Percentiles rank a stretch among this genome's conserved stretches.
phyloP scores from a whole-genome alignment of 2,113 vertebrate genomes.

The Rhinichthys klamathensis region DNA sequence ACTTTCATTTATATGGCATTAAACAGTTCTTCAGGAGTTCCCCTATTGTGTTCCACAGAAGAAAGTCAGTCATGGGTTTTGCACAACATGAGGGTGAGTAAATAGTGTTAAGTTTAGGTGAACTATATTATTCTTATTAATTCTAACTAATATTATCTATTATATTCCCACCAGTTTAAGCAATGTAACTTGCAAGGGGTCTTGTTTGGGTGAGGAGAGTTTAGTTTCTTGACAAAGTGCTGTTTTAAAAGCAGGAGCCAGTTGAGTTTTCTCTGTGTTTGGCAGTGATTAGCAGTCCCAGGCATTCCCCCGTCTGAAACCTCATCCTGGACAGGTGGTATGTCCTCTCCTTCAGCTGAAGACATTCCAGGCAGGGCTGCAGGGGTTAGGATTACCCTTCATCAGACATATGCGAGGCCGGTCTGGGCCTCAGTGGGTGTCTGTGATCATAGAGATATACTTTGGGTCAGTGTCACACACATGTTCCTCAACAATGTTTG shows the following conservation, averaged over 20 bases:
- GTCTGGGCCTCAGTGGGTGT: not conserved
- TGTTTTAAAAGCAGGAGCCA: not conserved
- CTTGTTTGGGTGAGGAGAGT: not conserved
- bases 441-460: constrained; percentile 19
- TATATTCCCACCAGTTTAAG: too few species aligned
- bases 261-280: constrained; percentile 3
- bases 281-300: constrained; percentile 18
- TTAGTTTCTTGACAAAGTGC: not conserved
- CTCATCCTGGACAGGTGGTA: constrained; percentile 60
- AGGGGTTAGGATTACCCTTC: constrained; percentile 36
- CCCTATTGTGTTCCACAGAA: not conserved
- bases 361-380: constrained; percentile 52
- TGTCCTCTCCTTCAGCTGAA: constrained; percentile 53
- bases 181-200: not conserved
- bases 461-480: not conserved
- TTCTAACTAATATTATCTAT: too few species aligned
- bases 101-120: not conserved
- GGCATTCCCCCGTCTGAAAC: constrained; percentile 52
- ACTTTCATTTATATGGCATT: not conserved
- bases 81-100: not conserved
- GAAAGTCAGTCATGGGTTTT: not conserved
- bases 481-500: constrained; percentile 17
- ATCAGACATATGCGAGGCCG: not conserved
- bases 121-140: not conserved
- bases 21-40: not conserved